Base-by-base conservation (phyloP, 2,797 vertebrate genomes). In the Gymnoscopelus microlampas region DNA sequence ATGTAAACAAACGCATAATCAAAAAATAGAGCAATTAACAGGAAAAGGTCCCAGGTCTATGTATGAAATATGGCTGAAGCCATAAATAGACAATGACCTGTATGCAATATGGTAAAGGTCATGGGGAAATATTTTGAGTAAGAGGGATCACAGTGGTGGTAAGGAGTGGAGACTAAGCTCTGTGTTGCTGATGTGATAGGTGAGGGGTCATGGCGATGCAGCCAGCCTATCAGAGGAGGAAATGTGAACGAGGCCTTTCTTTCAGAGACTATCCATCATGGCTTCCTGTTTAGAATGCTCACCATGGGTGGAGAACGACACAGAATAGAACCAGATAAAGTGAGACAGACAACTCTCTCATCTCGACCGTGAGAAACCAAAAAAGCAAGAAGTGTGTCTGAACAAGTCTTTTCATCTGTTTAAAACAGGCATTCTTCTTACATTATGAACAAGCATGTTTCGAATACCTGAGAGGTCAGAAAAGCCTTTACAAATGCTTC, bases 241-340 rank as follows among this genome's bases (percentile, higher is more conserved):
- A 88, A 77, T 83, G 65, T 60, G 69, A 77, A 87, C 53, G 50
- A 85, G 76, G 82, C 74, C 66, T 19, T 64, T 77, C 72, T 88
- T 87, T 88, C 88, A 79, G 70, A 73, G 66, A 73, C 74, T 1
- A 88, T 88, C 90, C 82, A 91, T 88, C 85, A 83, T 55, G 76
- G 73, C 81, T 93, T 93, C 92, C 90, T 88, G 90, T 91, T 92
- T 82, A 84, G 77, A 87, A 73, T 74, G 70, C 81, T 66, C 48
- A 24, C 53, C 11, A 61, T 63, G 84, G 81, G 73, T 59, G 86
- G 82, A 84, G 80, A 77, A 71, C 69, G 1, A 53, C 54, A 56
- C 61, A 60, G 68, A 81, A 69, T 50, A 44, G 54, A 54, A 47
- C 23, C 67, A 76, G 81, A 88, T 75, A 77, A 78, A 13, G n/a